Base-by-base conservation (phyloP, 2,797 vertebrate genomes). In the Phyllotis vaccarum region DNA sequence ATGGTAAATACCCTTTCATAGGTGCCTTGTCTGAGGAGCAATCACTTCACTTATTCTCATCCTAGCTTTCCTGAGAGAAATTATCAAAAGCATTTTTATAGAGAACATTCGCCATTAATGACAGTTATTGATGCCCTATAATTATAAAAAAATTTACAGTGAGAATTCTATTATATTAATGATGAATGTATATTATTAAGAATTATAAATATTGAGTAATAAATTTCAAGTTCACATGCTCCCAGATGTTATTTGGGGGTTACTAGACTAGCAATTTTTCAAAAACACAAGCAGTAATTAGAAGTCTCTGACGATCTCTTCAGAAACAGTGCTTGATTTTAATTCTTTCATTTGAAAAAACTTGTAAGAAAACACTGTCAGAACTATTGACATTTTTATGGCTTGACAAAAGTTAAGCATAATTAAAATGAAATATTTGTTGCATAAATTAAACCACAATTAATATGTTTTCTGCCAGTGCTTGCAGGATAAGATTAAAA, bases 391-490 rank as follows among this genome's bases (percentile, higher is more conserved):
- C 93, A 91, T 85, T 97, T 97, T 97, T 96, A 97, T 97, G 97
- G 96, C 94, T 97, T 97, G 91, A 96, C 95, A 96, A 98, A 98
- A 98, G 98, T 97, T 97, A 98, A 97, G 87, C 95, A 89, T 96
- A 97, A 98, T 98, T 98, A 98, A 98, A 98, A 98, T 97, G 96
- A 98, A 98, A 98, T 98, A 97, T 98, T 98, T 98, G 95, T 97
- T 98, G 97, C 95, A 98, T 98, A 99, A 98, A 98, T 98, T 98
- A 98, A 98, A 95, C 80, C 90, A 97, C 98, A 99, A 99, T 99
- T 98, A 99, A 98, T 98, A 95, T 98, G 93, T 98, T 98, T 99
- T 98, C 93, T 97, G 94, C 96, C 89, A 97, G 94, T 93, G 80
- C 97, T 98, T 99, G 95, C 98, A 98, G 95, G 96, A 95, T 97